phyloP scores from a whole-genome alignment of 1,140 invertebrate genomes.

The Solenopsis fugax region DNA sequence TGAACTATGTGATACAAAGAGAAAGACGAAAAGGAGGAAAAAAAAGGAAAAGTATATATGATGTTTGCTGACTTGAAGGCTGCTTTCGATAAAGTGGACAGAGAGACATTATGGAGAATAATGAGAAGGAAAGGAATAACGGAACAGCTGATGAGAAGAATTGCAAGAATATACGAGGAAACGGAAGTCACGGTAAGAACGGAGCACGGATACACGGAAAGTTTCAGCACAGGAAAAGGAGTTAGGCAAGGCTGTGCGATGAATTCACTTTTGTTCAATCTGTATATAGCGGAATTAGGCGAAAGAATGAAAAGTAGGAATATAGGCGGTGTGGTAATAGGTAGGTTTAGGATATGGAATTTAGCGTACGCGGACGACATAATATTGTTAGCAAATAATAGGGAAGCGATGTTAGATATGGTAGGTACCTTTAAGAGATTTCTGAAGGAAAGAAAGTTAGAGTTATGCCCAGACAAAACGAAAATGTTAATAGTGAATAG shows the following conservation, averaged over 20 bases:
- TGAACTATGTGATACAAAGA: slow-evolving; percentile 40
- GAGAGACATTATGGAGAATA: neutral
- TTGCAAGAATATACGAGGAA: neutral
- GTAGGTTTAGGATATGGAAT: no score
- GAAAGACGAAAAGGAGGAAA: neutral
- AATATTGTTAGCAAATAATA: no score
- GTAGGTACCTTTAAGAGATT: no score
- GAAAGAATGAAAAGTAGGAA: no score
- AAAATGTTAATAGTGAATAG: no score
- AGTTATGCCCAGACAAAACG: no score
- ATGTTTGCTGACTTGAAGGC: slow-evolving; percentile 53
- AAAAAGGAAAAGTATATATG: slow-evolving; percentile 20
- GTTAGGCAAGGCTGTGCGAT: neutral
- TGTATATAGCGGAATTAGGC: no score
- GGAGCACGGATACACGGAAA: neutral
- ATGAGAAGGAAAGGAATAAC: neutral
- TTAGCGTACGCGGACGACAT: no score
- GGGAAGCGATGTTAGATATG: no score
- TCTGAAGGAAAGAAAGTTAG: no score
- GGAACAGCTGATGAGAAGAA: neutral
- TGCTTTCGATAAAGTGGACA: neutral
- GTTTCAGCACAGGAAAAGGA: neutral
- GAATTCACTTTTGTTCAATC: no score
- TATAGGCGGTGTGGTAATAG: no score
- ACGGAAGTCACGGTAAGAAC: neutral